phyloP scores from a whole-genome alignment of 2,797 vertebrate species.

The Podargus strigoides region DNA sequence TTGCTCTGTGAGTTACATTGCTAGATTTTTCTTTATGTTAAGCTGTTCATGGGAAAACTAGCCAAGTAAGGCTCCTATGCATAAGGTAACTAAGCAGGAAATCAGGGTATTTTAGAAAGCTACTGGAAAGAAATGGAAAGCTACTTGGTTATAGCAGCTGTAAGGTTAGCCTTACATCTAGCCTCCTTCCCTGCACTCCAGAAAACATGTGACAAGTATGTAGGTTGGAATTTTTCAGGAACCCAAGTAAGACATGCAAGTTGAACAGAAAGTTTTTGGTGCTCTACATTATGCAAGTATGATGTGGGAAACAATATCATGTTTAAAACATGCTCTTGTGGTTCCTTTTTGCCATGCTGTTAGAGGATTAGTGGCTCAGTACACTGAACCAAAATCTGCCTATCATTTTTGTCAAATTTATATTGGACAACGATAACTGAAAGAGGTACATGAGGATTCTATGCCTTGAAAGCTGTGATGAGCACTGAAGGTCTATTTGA shows the following conservation, averaged over 20 bases:
- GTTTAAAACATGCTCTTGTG: background rate
- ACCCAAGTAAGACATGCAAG: background rate
- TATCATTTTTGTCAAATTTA: background rate
- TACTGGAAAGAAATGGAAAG: background rate
- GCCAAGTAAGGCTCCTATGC: background rate
- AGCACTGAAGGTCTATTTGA: background rate
- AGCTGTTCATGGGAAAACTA: background rate
- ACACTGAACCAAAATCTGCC: background rate
- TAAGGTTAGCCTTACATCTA: background rate
- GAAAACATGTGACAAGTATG: background rate
- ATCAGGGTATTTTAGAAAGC: background rate
- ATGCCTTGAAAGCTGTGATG: background rate
- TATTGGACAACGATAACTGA: background rate
- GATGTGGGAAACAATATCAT: background rate
- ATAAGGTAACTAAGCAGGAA: background rate
- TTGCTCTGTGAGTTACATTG: background rate
- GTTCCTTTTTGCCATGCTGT: background rate
- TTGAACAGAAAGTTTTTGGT: background rate
- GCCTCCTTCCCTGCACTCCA: background rate
- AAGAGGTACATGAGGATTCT: background rate
- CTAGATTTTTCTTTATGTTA: background rate
- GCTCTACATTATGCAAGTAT: background rate
- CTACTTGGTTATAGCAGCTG: background rate
- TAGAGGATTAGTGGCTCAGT: background rate
- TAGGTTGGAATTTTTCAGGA: background rate